Conservation (phyloP, 2,797 vertebrate genomes). For the Xenops minutus region DNA sequence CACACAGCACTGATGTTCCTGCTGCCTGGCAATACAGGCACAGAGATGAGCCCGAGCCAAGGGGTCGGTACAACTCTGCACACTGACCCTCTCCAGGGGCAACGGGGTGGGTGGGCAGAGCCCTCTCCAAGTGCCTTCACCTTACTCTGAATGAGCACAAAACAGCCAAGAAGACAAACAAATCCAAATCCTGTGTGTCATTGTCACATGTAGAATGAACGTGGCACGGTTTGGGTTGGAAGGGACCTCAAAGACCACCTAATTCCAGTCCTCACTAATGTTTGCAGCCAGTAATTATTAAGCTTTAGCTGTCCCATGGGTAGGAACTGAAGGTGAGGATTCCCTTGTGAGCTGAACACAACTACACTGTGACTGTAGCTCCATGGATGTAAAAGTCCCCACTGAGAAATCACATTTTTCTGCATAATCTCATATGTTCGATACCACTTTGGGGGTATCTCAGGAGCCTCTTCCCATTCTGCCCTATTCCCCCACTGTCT, state of each 20-base stretch:
- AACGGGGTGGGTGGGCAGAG: fast-evolving
- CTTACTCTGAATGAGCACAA: background rate
- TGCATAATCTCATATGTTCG: background rate
- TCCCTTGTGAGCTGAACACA: background rate
- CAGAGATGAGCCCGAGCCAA: background rate
- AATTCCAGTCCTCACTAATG: background rate
- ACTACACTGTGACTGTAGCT: background rate
- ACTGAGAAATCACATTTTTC: background rate
- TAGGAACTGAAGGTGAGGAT: background rate
- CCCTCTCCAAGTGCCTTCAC: background rate
- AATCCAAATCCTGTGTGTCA: fast-evolving
- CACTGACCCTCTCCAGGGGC: background rate
- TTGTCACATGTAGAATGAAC: background rate
- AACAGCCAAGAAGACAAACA: background rate
- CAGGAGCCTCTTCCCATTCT: background rate
- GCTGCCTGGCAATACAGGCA: background rate
- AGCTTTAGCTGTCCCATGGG: background rate
- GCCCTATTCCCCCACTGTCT: background rate
- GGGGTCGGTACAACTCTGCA: background rate
- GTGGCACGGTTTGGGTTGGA: background rate
- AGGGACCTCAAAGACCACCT: background rate
- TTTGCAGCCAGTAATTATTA: too few species aligned
- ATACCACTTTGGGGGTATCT: background rate
- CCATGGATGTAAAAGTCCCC: background rate
- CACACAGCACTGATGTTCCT: background rate